Evolutionary conservation across 2,797 vertebrate species (phyloP).

Genomic region (Myotis planiceps): DNA sequence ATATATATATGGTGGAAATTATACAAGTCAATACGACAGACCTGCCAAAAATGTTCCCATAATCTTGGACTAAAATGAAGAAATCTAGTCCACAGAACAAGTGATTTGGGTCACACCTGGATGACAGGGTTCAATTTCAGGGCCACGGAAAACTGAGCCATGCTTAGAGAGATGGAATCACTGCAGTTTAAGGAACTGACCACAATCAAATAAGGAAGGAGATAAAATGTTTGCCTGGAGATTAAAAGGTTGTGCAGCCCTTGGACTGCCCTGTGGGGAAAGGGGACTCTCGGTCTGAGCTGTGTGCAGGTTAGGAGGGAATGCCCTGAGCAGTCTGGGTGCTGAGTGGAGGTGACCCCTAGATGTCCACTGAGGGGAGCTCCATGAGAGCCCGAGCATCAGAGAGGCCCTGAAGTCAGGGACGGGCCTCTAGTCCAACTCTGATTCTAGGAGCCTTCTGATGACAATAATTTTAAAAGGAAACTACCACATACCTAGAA

Average conservation of each 20-base stretch:
- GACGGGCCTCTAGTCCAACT: no score
- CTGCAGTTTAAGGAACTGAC: neutral
- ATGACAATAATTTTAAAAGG: neutral
- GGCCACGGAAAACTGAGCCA: neutral
- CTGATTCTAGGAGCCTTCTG: neutral
- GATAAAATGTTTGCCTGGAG: neutral
- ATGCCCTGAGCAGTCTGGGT: no score
- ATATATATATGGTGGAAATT: neutral
- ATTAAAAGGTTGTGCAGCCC: neutral
- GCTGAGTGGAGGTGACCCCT: rapidly evolving
- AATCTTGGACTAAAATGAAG: neutral
- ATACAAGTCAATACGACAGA: neutral
- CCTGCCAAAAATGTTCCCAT: neutral
- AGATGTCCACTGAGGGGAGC: neutral
- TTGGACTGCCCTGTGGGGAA: no score
- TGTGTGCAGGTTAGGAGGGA: neutral
- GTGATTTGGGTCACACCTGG: neutral
- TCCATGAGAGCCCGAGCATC: rapidly evolving
- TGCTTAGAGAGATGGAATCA: neutral
- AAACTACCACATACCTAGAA: slow-evolving; percentile 86
- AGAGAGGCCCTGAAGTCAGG: neutral
- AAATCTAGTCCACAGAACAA: neutral
- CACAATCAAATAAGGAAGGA: neutral
- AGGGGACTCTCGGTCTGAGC: neutral
- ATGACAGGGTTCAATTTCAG: neutral